Evolutionary conservation across 2,113 vertebrate species (phyloP).

Genomic region (Sialia sialis): DNA sequence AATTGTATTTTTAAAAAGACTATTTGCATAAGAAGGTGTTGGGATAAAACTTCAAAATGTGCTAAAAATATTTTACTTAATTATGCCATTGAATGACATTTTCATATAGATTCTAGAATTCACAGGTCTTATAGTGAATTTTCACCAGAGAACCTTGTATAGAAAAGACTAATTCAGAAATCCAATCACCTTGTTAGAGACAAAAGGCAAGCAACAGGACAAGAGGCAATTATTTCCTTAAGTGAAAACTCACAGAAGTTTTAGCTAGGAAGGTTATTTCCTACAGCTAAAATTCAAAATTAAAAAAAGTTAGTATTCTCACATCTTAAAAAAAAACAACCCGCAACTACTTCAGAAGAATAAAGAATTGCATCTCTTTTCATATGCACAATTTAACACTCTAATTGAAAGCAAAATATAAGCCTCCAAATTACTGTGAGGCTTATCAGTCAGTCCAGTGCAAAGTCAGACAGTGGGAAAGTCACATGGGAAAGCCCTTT

Average conservation of each 20-base stretch:
- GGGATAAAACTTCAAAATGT: background rate
- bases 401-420: background rate
- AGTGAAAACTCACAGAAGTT: background rate
- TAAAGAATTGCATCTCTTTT: background rate
- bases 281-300: background rate
- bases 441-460: background rate
- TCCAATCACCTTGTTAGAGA: background rate
- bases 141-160: background rate
- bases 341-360: background rate
- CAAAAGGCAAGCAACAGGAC: background rate
- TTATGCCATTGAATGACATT: background rate
- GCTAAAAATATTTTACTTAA: background rate
- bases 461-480: background rate
- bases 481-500: background rate
- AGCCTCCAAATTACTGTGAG: background rate
- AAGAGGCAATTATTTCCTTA: background rate
- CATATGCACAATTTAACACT: background rate
- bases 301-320: background rate
- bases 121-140: background rate
- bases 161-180: background rate
- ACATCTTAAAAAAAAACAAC: background rate
- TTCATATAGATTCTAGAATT: background rate
- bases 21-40: background rate
- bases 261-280: background rate
- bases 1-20: background rate